Base-by-base conservation (phyloP, 2,113 vertebrate species). In the Toxotes jaculatrix region DNA sequence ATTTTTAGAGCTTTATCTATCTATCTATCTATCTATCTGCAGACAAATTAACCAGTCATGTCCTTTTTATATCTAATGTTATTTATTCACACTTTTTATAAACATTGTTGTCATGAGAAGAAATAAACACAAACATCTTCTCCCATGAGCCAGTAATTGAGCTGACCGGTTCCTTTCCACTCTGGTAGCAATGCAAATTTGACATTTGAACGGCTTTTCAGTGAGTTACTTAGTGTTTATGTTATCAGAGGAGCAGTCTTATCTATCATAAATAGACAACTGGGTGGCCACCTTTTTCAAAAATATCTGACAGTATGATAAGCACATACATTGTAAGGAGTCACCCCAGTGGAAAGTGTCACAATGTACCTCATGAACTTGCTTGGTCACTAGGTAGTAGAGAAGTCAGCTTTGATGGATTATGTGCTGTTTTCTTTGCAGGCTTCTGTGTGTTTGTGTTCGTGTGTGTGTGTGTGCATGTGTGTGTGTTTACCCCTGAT, bases 381-480 rank as follows among this genome's bases (percentile, higher is more conserved):
- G 45, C 73, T 65, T 88, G 75, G 82, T 78, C 71, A 79, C 66
- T 31, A 63, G 82, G 68, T 80, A 78, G 79, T 55, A 61, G 36
- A 66, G 78, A 68, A 89, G 80, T 88, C 77, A 83, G 73, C 83
- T 90, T 88, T 90, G 89, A 91, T 91, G 84, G 83, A 89, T 87
- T 85, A 83, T 85, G 47, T 64, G 70, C 63, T 73, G 74, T 73
- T 78, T 14, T 9, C 65, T 87, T 76, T 80, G 49, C 23, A 36
- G 27, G 74, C 11, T 36, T 55, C 17, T 49, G 7, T 79, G 32
- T 63, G 11, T 59, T 31, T 80, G 53, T 74, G n/a, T 62, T 45
- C 53, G 45, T 47, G 27, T 38, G 40, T 43, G 53, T 55, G 42
- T 62, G 10, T 57, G 38, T 80, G 60, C 66, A 16, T 68, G 56